These are phyloP conservation scores for Todus mexicanus DNA, from an alignment of 2,797 vertebrate species.

Conservation along the genomic window DNA sequence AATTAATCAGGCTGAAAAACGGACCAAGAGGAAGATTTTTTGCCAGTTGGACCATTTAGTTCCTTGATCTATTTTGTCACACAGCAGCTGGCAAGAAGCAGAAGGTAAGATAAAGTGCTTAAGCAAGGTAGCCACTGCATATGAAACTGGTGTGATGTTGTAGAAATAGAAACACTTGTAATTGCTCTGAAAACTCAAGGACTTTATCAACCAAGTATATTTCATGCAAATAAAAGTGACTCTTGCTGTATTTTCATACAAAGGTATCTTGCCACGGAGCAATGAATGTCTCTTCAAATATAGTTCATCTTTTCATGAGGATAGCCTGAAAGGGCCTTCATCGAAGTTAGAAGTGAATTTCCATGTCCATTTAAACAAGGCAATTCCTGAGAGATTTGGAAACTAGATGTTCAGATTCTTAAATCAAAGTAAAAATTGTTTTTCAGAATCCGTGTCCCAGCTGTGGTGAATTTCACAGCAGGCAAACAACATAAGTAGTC, in stretches of 20 bases:
- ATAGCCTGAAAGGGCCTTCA: background rate
- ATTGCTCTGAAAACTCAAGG: background rate
- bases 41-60: background rate
- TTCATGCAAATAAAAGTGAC: background rate
- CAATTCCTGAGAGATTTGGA: background rate
- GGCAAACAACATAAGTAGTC: background rate
- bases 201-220: background rate
- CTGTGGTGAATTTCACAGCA: background rate
- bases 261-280: background rate
- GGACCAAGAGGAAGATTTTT: background rate
- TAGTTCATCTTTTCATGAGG: background rate
- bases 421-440: background rate
- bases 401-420: background rate
- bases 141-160: background rate
- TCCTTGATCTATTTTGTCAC: background rate
- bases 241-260: background rate
- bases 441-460: background rate
- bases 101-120: background rate
- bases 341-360: background rate
- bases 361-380: background rate
- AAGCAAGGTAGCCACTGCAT: background rate
- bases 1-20: background rate
- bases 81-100: background rate
- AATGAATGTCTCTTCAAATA: background rate
- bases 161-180: background rate